Conservation (phyloP, 2,113 vertebrate species). For the Trochalopteron elliotii region DNA sequence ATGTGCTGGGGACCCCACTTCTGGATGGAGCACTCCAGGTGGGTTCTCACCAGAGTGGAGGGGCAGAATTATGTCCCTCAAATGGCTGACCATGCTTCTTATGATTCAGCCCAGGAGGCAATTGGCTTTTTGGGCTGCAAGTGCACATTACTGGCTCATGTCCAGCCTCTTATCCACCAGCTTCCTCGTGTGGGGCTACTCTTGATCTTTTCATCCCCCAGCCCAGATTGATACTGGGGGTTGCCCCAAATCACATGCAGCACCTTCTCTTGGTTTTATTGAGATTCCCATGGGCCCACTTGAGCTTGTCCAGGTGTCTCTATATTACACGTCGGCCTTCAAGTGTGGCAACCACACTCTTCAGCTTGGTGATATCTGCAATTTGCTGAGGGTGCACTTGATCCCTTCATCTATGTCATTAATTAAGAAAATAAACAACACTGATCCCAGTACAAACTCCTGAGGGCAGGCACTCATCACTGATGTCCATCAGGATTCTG, state of each 20-base stretch:
- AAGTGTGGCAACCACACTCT: neutral
- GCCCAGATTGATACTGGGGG: fast-evolving
- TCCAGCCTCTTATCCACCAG: neutral
- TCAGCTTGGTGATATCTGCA: neutral
- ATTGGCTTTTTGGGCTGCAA: neutral
- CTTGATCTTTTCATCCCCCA: neutral
- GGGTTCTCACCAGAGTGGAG: neutral
- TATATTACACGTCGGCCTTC: fast-evolving
- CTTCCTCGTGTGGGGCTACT: fast-evolving
- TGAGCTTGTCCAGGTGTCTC: neutral
- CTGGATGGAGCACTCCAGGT: neutral
- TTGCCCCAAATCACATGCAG: neutral
- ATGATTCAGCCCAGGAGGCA: neutral
- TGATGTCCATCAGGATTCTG: neutral
- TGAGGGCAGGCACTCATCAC: neutral
- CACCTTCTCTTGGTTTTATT: neutral
- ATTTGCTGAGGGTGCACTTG: neutral
- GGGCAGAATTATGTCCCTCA: neutral
- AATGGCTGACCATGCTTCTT: neutral
- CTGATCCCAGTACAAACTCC: neutral
- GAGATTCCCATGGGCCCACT: neutral
- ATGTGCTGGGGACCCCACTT: neutral
- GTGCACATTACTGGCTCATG: neutral
- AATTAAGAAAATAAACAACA: neutral
- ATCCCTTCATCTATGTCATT: neutral